Percentiles rank a stretch among this genome's conserved stretches.
phyloP scores from a whole-genome alignment of 2,113 vertebrate species.

The Tupaia tana region DNA sequence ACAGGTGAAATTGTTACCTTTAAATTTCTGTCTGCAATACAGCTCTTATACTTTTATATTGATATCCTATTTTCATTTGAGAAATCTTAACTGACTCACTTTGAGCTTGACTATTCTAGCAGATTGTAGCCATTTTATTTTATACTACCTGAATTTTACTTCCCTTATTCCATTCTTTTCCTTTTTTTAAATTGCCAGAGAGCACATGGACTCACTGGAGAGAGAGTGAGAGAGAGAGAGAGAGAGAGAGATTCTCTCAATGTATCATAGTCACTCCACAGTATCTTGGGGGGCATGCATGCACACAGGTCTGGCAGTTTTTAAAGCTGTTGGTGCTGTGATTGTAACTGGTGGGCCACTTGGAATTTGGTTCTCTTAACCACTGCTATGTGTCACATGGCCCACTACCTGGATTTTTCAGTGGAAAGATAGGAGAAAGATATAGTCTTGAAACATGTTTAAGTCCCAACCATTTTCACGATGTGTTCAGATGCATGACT shows the following conservation, averaged over 20 bases:
- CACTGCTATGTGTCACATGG: no score
- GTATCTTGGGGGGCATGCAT: no score
- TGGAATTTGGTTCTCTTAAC: no score
- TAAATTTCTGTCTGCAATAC: background rate
- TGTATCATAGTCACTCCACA: no score
- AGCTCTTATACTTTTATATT: background rate
- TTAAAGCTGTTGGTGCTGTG: no score
- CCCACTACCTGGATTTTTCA: background rate
- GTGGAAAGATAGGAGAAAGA: background rate
- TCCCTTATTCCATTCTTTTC: no score
- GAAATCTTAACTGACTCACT: constrained; percentile 38
- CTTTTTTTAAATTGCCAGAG: no score
- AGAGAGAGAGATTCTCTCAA: no score
- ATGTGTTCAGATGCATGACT: background rate
- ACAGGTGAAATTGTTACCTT: constrained; percentile 1
- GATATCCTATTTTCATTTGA: background rate
- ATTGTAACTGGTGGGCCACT: no score
- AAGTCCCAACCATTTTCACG: background rate
- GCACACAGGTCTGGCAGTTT: no score
- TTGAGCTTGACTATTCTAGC: background rate
- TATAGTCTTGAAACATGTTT: background rate
- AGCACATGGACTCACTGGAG: no score
- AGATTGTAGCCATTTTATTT: background rate
- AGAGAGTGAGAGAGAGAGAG: no score
- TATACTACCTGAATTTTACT: background rate